phyloP scores from a whole-genome alignment of 2,797 vertebrate genomes.

The Nyctalus aviator region DNA sequence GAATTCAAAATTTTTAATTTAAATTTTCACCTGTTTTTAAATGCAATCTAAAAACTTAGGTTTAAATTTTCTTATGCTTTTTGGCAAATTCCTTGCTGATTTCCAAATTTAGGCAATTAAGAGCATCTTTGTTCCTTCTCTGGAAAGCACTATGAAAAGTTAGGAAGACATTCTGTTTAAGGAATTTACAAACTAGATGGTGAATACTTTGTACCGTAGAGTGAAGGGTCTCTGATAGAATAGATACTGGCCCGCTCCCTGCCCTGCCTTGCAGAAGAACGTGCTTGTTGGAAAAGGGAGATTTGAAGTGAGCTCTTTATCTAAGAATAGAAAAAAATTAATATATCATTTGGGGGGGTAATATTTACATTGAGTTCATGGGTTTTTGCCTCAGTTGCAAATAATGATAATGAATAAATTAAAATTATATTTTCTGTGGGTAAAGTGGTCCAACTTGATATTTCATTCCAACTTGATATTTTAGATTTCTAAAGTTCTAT shows the following conservation, averaged over 20 bases:
- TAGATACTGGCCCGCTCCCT: background rate
- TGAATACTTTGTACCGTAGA: background rate
- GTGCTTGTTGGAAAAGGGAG: background rate
- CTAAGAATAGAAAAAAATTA: background rate
- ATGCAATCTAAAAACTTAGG: background rate
- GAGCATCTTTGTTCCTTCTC: background rate
- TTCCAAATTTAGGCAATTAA: background rate
- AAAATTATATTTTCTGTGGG: background rate
- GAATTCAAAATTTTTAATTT: background rate
- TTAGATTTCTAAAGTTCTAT: background rate
- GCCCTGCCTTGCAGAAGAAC: background rate
- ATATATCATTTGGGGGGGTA: background rate
- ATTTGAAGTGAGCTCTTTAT: background rate
- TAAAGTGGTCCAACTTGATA: background rate
- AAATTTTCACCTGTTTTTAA: constrained; percentile 36
- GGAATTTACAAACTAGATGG: background rate
- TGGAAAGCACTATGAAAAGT: background rate
- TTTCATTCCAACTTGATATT: constrained; percentile 36
- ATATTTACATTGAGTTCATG: background rate
- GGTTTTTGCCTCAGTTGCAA: background rate
- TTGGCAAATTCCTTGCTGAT: constrained; percentile 31
- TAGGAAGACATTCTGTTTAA: background rate
- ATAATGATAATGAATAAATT: constrained; percentile 10
- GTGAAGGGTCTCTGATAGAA: background rate
- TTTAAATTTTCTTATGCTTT: constrained; percentile 19